These are phyloP conservation scores for Periparus ater DNA, from an alignment of 2,797 vertebrate genomes.

Conservation along the genomic window DNA sequence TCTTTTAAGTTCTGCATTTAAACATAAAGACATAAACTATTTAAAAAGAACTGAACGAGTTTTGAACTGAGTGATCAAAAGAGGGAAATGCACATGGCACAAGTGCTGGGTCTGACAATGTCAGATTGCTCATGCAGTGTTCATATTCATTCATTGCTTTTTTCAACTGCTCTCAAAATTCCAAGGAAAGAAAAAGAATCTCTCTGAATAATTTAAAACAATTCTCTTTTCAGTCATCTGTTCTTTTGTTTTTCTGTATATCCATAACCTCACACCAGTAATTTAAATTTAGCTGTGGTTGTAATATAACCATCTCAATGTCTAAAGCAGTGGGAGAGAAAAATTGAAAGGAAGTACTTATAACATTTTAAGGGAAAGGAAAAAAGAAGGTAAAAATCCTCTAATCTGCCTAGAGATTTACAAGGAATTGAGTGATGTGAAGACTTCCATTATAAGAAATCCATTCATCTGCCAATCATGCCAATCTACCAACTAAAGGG, in stretches of 20 bases:
- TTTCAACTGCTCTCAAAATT: slow-evolving; percentile 35
- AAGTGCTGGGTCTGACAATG: not conserved
- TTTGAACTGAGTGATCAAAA: slow-evolving; percentile 51
- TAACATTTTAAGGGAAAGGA: not conserved
- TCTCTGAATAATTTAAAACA: slow-evolving; percentile 64
- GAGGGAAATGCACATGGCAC: not conserved
- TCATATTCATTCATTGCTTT: slow-evolving; percentile 35
- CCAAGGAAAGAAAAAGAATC: slow-evolving; percentile 26
- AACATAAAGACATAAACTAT: not conserved
- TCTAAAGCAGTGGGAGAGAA: not conserved
- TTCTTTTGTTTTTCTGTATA: slow-evolving; percentile 42
- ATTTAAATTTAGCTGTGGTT: slow-evolving; percentile 49
- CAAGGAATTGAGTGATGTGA: not conserved
- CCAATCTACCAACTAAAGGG: not conserved
- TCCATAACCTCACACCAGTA: slow-evolving; percentile 18
- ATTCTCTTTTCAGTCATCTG: slow-evolving; percentile 35
- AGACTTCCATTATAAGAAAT: not conserved
- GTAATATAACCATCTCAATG: slow-evolving; percentile 18
- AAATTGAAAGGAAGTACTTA: slow-evolving; percentile 35
- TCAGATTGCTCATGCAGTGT: slow-evolving; percentile 23
- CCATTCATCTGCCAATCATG: not conserved
- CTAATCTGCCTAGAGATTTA: not conserved
- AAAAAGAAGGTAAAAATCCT: not conserved
- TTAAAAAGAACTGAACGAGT: not conserved
- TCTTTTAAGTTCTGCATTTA: slow-evolving; percentile 9